phyloP scores from a whole-genome alignment of 2,113 vertebrate species.

The Notechis scutatus region DNA sequence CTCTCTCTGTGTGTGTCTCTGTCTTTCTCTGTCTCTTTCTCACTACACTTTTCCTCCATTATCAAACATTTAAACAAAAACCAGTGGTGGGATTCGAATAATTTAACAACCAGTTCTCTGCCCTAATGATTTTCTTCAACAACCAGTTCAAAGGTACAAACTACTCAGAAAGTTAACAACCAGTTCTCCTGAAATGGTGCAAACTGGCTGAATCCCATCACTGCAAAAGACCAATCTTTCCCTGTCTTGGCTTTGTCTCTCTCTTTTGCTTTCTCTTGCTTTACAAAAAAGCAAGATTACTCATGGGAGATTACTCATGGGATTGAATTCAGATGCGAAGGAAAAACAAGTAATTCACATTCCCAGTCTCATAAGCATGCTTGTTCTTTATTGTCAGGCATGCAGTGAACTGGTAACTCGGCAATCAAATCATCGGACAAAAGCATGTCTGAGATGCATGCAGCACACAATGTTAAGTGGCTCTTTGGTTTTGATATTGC shows the following conservation, averaged over 20 bases:
- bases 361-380: neutral
- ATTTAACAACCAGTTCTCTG: no score
- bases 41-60: neutral
- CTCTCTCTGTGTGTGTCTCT: no score
- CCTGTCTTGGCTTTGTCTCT: neutral
- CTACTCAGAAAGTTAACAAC: no score
- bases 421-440: neutral
- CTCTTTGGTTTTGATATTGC: neutral
- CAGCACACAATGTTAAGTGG: neutral
- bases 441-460: neutral
- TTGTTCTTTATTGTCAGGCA: neutral
- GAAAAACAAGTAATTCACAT: neutral
- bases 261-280: neutral
- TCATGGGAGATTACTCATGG: neutral
- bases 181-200: no score
- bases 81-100: no score
- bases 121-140: no score
- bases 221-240: neutral
- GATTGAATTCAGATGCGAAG: neutral
- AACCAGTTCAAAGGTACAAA: no score
- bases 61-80: neutral
- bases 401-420: neutral
- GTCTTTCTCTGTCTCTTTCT: rapidly evolving
- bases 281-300: neutral
- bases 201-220: no score